Evolutionary conservation across 2,797 vertebrate species (phyloP).

Genomic region (Peromyscus attwateri): DNA sequence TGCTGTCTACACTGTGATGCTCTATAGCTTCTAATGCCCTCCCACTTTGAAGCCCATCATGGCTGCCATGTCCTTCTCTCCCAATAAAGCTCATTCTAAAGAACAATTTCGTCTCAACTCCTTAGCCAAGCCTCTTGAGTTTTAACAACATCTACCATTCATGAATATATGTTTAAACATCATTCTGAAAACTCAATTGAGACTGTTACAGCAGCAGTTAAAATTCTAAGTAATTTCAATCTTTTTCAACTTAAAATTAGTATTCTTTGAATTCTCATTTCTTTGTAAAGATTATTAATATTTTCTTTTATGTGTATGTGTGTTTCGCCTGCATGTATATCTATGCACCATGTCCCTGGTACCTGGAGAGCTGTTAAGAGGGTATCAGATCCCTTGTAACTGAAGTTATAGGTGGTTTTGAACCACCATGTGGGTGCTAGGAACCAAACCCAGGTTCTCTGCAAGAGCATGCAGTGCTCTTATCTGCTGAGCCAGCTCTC

Average conservation of each 20-base stretch:
- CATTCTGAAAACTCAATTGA: conserved; percentile 47
- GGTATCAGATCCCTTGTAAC: background rate
- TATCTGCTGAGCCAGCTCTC: background rate
- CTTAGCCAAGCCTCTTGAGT: background rate
- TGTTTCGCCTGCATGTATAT: background rate
- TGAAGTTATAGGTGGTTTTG: background rate
- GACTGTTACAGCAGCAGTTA: conserved; percentile 58
- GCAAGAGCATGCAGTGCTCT: background rate
- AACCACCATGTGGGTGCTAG: background rate
- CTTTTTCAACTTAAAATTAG: conserved; percentile 8
- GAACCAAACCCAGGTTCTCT: background rate
- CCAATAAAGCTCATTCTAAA: background rate
- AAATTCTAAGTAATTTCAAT: conserved; percentile 40
- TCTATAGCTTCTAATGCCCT: background rate
- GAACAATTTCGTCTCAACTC: background rate
- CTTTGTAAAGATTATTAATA: background rate
- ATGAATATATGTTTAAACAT: conserved; percentile 23
- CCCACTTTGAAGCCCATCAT: background rate
- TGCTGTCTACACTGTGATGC: background rate
- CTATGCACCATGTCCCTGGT: background rate
- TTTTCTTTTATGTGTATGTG: background rate
- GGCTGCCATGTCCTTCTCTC: background rate
- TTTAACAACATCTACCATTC: conserved; percentile 12
- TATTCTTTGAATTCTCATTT: conserved; percentile 46
- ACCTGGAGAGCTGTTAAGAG: background rate